These are phyloP conservation scores for Varanus komodoensis DNA, from an alignment of 2,113 vertebrate species.

Conservation along the genomic window DNA sequence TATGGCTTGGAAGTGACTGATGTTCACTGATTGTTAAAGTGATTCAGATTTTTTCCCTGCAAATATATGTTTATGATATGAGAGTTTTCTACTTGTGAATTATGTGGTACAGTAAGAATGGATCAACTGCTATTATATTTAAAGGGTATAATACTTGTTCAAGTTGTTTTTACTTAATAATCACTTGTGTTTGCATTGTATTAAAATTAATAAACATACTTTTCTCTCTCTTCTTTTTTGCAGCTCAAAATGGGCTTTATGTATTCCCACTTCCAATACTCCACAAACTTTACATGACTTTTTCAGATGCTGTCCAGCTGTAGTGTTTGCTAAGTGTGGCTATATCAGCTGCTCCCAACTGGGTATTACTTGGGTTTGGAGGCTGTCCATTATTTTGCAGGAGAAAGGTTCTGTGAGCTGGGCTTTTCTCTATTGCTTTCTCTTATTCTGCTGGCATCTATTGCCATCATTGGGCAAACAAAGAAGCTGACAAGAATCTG, in stretches of 20 bases:
- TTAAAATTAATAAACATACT: neutral
- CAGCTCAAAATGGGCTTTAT: neutral
- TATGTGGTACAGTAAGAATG: neutral
- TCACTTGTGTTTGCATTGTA: neutral
- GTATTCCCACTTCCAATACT: neutral
- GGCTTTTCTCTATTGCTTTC: neutral
- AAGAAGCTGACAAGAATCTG: neutral
- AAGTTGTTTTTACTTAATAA: neutral
- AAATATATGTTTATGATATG: slow-evolving; percentile 1
- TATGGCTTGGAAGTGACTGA: slow-evolving; percentile 62
- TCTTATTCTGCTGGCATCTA: neutral
- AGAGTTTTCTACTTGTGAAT: neutral
- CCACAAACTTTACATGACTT: neutral
- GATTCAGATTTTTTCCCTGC: neutral
- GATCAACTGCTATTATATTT: neutral
- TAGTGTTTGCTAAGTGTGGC: neutral
- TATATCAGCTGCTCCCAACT: neutral
- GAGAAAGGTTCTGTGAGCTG: neutral
- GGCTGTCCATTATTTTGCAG: neutral
- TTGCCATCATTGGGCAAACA: neutral
- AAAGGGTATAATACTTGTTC: neutral
- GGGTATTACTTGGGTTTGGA: neutral
- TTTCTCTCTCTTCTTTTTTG: neutral
- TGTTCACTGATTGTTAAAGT: slow-evolving; percentile 52
- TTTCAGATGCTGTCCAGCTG: neutral